These are phyloP conservation scores for Parotocinclus haroldoi DNA, from an alignment of 2,797 vertebrate species.

Conservation along the genomic window DNA sequence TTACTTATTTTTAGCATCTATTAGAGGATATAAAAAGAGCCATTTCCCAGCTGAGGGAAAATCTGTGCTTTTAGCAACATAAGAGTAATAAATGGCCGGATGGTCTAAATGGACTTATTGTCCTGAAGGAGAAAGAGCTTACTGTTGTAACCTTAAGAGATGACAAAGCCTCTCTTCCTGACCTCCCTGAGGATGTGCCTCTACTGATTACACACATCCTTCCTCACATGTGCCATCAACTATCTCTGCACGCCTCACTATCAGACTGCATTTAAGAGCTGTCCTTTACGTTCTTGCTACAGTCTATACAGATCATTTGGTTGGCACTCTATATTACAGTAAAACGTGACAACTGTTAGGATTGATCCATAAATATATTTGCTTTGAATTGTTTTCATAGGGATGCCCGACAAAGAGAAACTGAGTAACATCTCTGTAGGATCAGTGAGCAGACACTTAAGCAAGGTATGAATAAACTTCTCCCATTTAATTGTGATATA, in stretches of 20 bases:
- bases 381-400: slow-evolving; percentile 61
- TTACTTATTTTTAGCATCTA: slow-evolving; percentile 15
- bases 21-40: slow-evolving; percentile 2
- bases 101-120: slow-evolving; percentile 50
- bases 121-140: slow-evolving; percentile 40
- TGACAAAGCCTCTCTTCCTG: slow-evolving; percentile 33
- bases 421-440: slow-evolving; percentile 79
- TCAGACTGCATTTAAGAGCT: neutral
- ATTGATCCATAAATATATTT: too few species aligned
- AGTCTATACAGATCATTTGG: neutral
- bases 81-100: slow-evolving; percentile 44
- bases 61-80: slow-evolving; percentile 36
- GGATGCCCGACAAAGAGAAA: slow-evolving; percentile 90
- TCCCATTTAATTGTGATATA: too few species aligned
- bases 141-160: slow-evolving; percentile 28
- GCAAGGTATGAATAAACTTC: slow-evolving; percentile 76
- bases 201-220: slow-evolving; percentile 24
- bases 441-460: slow-evolving; percentile 80
- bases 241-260: neutral
- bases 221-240: neutral
- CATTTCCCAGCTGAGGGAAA: slow-evolving; percentile 1
- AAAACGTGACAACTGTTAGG: too few species aligned
- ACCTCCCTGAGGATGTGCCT: slow-evolving; percentile 27
- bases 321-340: too few species aligned
- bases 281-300: slow-evolving; percentile 3